A percentile compares a stretch with the other conserved stretches of the same genome.
Conservation (phyloP, 2,797 vertebrate genomes). For the Austrolebias charrua region DNA sequence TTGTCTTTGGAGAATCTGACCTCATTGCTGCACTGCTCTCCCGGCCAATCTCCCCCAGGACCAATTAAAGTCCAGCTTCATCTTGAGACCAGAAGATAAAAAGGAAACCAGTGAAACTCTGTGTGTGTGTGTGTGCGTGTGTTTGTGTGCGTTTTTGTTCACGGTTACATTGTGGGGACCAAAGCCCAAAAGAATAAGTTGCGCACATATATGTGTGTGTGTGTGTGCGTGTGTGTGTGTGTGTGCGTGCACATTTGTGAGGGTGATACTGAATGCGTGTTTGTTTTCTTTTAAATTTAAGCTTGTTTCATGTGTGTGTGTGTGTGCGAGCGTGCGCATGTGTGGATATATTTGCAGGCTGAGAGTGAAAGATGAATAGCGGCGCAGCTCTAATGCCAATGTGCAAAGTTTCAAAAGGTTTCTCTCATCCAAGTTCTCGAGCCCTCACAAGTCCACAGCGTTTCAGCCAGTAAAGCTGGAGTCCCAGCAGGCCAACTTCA, state of each 20-base stretch:
- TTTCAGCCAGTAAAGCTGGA: slow-evolving; percentile 71
- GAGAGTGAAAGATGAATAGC: slow-evolving; percentile 80
- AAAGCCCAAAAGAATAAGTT: too few relatives aligned
- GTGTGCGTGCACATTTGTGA: slow-evolving; percentile 20
- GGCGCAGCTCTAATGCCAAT: slow-evolving; percentile 83
- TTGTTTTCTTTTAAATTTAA: slow-evolving; percentile 48
- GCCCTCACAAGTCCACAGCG: slow-evolving; percentile 65
- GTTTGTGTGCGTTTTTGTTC: too few relatives aligned
- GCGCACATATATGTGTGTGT: too few relatives aligned
- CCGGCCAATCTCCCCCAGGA: slow-evolving; percentile 91
- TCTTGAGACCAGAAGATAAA: slow-evolving; percentile 94
- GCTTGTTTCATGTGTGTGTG: slow-evolving; percentile 32
- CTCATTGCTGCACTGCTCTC: slow-evolving; percentile 84
- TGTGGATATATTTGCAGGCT: too few relatives aligned
- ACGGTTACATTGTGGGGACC: too few relatives aligned
- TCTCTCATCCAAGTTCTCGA: slow-evolving; percentile 86
- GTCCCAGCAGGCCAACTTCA: slow-evolving; percentile 70
- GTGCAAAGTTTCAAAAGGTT: slow-evolving; percentile 85
- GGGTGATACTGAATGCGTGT: slow-evolving; percentile 20
- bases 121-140: too few relatives aligned
- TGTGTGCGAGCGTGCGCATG: too few relatives aligned
- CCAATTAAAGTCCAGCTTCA: slow-evolving; percentile 93
- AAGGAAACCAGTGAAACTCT: slow-evolving; percentile 75
- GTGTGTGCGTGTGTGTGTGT: slow-evolving; percentile 24
- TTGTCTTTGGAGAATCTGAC: slow-evolving; percentile 86